Base-by-base conservation (phyloP, 64 coral and sea anemone species). In the Pachyseris speciosa region DNA sequence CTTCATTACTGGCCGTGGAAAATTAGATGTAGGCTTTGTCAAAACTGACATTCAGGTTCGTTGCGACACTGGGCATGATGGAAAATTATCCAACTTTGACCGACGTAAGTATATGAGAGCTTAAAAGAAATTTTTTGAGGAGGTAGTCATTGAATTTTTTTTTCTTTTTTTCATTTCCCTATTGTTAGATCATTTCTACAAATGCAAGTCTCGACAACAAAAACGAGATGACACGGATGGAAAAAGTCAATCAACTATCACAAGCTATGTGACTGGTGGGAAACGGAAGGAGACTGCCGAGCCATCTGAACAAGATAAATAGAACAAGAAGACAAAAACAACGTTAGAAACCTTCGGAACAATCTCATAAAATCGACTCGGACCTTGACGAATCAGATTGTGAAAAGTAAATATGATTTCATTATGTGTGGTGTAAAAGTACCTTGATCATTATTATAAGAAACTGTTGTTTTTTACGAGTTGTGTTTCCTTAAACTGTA, bases 1-100 rank as follows among this genome's bases (percentile, higher is more conserved):
- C 74, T 80, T 91, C 73, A 71, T 91, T 52, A 91, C 31, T 91
- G 75, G 75, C 88, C 88, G 70, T 83, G 88, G 88, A 91, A 91
- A 70, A 83, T 83, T 16, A 92, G 40, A 64, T 84, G 89, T 85
- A 68, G 84, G 84, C 32, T 72, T 86, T 86, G 84, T 69, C 43
- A 92, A 44, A n/a, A 53, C 63, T 37, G 74, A 92, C 89, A 84
- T 73, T 64, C 64, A 72, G 78, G 49, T 84, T 92, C 66, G 78
- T 71, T 92, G 78, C 72, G 89, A 84, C 65, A 67, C 25, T 72
- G 74, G n/a, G 38, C 68, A 75, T 92, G 90, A 40, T 85, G 68
- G 40, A 92, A 92, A 80, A 84, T 64, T 92, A 40, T 84, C 33
- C 52, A 83, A 39, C 78, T 73, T 91, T 53, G 65, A 86, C 84